phyloP scores from a whole-genome alignment of 2,113 vertebrate genomes.

The Petroica traversi region DNA sequence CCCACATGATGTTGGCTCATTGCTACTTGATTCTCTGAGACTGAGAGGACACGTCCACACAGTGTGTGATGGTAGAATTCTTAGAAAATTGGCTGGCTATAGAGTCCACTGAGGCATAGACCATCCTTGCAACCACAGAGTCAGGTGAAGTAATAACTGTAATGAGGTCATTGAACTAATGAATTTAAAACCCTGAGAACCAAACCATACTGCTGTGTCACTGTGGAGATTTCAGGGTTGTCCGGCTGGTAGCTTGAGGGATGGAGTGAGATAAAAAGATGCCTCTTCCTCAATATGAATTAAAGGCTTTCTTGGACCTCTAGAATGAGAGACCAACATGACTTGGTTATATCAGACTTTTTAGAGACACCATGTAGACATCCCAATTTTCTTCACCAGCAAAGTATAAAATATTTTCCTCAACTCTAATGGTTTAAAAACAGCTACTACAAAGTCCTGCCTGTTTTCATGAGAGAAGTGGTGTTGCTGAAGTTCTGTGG shows the following conservation, averaged over 20 bases:
- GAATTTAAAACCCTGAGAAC: not conserved
- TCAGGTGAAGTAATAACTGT: not conserved
- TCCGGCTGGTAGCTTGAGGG: not conserved
- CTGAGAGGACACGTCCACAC: not conserved
- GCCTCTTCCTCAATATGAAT: not conserved
- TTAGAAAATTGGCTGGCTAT: not conserved
- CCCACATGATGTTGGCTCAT: not conserved
- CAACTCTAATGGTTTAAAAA: not conserved
- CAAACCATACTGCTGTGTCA: fast-evolving
- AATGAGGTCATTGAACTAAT: not conserved
- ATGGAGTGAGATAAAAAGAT: not conserved
- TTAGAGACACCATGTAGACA: not conserved
- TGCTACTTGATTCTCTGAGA: not conserved
- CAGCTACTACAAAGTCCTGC: not conserved
- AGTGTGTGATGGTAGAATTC: not conserved
- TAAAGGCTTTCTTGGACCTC: not conserved
- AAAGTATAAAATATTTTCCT: not conserved
- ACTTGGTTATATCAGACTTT: not conserved
- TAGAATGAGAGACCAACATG: not conserved
- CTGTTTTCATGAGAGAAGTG: not conserved
- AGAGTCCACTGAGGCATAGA: not conserved
- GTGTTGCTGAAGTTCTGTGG: not conserved
- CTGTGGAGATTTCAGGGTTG: not conserved
- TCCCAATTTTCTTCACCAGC: not conserved
- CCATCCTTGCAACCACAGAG: not conserved